phyloP scores from a whole-genome alignment of 1,140 invertebrate species.

The Zaprionus vittiger region DNA sequence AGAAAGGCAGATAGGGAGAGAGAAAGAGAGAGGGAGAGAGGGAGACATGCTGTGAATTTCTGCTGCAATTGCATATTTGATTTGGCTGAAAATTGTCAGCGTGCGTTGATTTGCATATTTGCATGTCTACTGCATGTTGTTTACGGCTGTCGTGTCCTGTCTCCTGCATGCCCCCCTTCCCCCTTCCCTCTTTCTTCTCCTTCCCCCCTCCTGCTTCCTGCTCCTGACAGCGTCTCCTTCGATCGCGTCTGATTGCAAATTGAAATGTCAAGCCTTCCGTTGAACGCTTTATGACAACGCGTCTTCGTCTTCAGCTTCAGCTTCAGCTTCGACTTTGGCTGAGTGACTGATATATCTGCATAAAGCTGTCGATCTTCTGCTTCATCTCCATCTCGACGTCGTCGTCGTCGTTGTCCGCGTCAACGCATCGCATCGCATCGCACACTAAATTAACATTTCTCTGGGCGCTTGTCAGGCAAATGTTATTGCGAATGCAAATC shows the following conservation, averaged over 20 bases:
- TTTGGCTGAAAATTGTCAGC: slow-evolving; percentile 76
- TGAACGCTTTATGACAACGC: slow-evolving; percentile 81
- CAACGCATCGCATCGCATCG: slow-evolving; percentile 71
- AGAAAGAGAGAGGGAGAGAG: background rate
- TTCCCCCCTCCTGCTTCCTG: background rate
- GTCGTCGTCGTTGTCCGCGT: slow-evolving; percentile 49
- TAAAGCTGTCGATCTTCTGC: slow-evolving; percentile 51
- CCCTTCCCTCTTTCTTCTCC: background rate
- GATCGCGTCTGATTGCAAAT: slow-evolving; percentile 66
- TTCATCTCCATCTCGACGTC: slow-evolving; percentile 30
- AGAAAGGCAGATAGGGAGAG: background rate
- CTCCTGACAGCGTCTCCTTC: background rate
- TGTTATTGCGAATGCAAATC: slow-evolving; percentile 82
- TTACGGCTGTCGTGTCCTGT: slow-evolving; percentile 38
- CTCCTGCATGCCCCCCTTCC: slow-evolving; percentile 12
- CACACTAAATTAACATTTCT: slow-evolving; percentile 80
- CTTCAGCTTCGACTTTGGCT: slow-evolving; percentile 33
- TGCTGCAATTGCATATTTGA: slow-evolving; percentile 68
- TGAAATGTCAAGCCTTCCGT: slow-evolving; percentile 77
- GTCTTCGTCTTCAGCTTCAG: slow-evolving; percentile 41
- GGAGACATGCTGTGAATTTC: slow-evolving; percentile 33
- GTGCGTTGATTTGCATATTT: slow-evolving; percentile 75
- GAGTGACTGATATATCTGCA: slow-evolving; percentile 80
- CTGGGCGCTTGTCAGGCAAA: slow-evolving; percentile 74
- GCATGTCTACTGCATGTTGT: slow-evolving; percentile 67